phyloP scores from a whole-genome alignment of 1,140 invertebrate genomes.

The Camponotus pennsylvanicus region DNA sequence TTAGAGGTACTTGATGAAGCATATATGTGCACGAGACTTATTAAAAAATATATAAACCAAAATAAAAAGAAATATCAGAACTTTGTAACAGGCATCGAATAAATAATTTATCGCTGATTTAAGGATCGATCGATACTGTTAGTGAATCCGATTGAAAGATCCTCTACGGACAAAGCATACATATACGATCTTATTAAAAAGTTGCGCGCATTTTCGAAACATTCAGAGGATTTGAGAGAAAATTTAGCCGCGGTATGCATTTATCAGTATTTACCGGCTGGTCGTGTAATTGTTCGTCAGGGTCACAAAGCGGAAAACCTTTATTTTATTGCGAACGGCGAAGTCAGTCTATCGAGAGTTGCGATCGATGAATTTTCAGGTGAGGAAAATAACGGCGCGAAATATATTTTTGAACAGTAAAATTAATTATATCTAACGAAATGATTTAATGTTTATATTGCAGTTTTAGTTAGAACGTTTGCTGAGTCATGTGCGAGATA shows the following conservation, averaged over 20 bases:
- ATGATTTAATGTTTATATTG: not conserved
- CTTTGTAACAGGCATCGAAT: not conserved
- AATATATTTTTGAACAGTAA: not conserved
- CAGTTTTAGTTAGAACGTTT: not conserved
- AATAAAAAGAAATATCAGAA: not conserved
- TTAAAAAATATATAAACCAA: not conserved
- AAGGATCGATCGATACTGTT: conserved; percentile 79
- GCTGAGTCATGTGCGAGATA: not conserved
- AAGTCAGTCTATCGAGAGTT: conserved; percentile 85
- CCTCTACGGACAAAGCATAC: conserved; percentile 62
- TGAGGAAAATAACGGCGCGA: conserved; percentile 49
- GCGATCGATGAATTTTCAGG: conserved; percentile 85
- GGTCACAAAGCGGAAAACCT: conserved; percentile 86
- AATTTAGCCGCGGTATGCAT: conserved; percentile 86
- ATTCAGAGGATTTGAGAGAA: conserved; percentile 85
- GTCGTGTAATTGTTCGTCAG: conserved; percentile 87
- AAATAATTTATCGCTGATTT: conserved; percentile 47
- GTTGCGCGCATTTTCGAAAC: conserved; percentile 73
- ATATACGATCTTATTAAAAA: conserved; percentile 74
- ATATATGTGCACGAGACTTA: conserved; percentile 58
- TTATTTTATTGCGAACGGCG: conserved; percentile 88
- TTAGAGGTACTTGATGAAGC: conserved; percentile 79
- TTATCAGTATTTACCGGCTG: conserved; percentile 87
- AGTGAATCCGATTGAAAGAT: conserved; percentile 62
- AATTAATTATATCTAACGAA: not conserved